phyloP scores from a whole-genome alignment of 1,140 invertebrate species.

The Drosophila insularis region DNA sequence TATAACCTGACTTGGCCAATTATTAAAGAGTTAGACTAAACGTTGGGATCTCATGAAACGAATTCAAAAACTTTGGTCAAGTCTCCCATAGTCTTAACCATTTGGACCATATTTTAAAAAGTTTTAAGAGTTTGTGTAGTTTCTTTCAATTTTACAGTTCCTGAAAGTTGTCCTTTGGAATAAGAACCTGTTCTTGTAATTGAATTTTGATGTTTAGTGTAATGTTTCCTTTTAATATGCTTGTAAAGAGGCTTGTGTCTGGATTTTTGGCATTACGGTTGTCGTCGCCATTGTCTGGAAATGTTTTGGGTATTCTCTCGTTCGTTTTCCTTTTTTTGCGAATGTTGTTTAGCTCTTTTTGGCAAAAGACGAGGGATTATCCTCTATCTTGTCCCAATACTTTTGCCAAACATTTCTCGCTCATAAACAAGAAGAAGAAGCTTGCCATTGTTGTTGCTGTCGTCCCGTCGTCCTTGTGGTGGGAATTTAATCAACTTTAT shows the following conservation, averaged over 20 bases:
- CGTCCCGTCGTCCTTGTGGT: conserved; percentile 23
- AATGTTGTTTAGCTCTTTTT: conserved; percentile 19
- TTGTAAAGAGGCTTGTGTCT: conserved; percentile 35
- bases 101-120: too few species aligned
- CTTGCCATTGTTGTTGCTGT: background rate
- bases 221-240: conserved; percentile 53
- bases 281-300: conserved; percentile 31
- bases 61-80: too few species aligned
- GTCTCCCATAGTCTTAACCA: too few species aligned
- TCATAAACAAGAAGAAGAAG: conserved; percentile 32
- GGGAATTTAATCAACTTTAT: conserved; percentile 67
- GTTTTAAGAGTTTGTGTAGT: too few species aligned
- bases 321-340: background rate
- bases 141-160: too few species aligned
- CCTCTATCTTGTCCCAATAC: conserved; percentile 19
- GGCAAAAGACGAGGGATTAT: conserved; percentile 16
- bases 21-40: too few species aligned
- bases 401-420: conserved; percentile 31
- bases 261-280: conserved; percentile 20
- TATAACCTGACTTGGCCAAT: too few species aligned
- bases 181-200: background rate
- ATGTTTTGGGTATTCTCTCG: background rate
- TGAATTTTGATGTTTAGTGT: conserved; percentile 20
- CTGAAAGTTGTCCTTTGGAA: background rate
- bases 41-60: too few species aligned